Base-by-base conservation (phyloP, 2,888 invertebrate species). In the Ennomos erosarius region DNA sequence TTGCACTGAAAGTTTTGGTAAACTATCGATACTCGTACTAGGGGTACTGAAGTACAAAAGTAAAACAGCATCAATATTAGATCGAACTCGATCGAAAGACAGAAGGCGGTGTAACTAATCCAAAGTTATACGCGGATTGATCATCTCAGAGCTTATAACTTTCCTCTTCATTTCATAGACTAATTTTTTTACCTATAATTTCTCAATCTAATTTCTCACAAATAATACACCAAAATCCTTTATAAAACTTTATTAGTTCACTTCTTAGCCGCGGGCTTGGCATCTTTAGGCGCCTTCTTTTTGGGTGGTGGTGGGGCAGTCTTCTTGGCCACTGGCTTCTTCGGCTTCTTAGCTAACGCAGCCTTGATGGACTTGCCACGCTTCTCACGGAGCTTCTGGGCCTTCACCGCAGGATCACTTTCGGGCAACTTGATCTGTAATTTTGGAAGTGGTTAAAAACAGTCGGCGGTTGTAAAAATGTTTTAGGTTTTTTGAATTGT, bases 281-380 rank as follows among this genome's bases (percentile, higher is more conserved):
- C 70, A 50, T 69, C 71, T 67, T 76, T 79, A 10, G 71, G 73
- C 10, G 75, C 71, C 77, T 80, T 85, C 74, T 87, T 87, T 70
- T 89, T 90, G 46, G 88, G 85, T 0, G 91, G 84, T 0, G 91
- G 90, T 0, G 90, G 89, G 0, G 90, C 73, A 4, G 87, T 92
- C 59, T 92, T 93, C 79, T 92, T 88, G 0, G 78, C 78, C n/a
- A 68, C 84, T 0, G 90, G 85, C 83, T 92, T 90, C 81, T 94
- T 94, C 13, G 93, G 93, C 63, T 93, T 94, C 68, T 90, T 92
- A 1, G 92, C 84, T 36, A 90, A 82, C 0, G 90, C 93, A 36
- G 93, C 90, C 71, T 93, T 87, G 64, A 94, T 90, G 1, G 88
- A 82, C 58, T 88, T 93, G n/a, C 87, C 82, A 51, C 94, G 86